Base-by-base conservation (phyloP, 37 sponge, comb jelly and placozoan genomes). In the Amphimedon queenslandica region DNA sequence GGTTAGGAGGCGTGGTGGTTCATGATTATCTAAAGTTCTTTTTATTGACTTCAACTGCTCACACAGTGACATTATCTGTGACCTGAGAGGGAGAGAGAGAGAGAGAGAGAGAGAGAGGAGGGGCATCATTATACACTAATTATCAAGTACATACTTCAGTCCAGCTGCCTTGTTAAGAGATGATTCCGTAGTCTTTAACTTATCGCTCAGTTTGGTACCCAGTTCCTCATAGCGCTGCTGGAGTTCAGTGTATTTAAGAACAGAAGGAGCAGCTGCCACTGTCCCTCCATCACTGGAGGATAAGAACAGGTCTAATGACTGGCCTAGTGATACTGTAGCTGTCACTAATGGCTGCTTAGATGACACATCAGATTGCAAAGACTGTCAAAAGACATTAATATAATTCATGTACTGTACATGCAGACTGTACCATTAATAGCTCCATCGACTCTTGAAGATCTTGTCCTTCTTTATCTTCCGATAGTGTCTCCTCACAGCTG, bases 1-100 rank as follows among this genome's bases (percentile, higher is more conserved):
- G 20, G 78, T 56, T 3, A 40, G 65, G 20, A 86, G 83, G 30
- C 63, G 74, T 6, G 77, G 73, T 2, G 89, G 80, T 25, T 73
- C 80, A 58, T 80, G 82, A 18, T 32, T 55, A 43, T 77, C 70
- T 37, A 91, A 30, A n/a, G 29, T 39, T 13, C 28, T 6, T 27
- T 84, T 58, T 40, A 64, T 55, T 31, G 73, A 74, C 43, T 69
- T 41, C 74, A 87, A 51, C 37, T 68, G 36, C 40, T 73, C 70
- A 10, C 77, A 42, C 47, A 91, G 30, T 8, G 66, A 69, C 13
- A 32, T 42, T 56, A 91, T 37, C 28, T 47, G 53, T 47, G 13
- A 47, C 53, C 53, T 47, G 13, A 8, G 13, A 18, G 8, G 13
- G 53, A n/a, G n/a, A n/a, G n/a, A n/a, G n/a, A n/a, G n/a, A n/a